Percentiles rank a stretch among this genome's conserved stretches.
phyloP scores from a whole-genome alignment of 2,113 vertebrate genomes.

The Dasyornis broadbenti region DNA sequence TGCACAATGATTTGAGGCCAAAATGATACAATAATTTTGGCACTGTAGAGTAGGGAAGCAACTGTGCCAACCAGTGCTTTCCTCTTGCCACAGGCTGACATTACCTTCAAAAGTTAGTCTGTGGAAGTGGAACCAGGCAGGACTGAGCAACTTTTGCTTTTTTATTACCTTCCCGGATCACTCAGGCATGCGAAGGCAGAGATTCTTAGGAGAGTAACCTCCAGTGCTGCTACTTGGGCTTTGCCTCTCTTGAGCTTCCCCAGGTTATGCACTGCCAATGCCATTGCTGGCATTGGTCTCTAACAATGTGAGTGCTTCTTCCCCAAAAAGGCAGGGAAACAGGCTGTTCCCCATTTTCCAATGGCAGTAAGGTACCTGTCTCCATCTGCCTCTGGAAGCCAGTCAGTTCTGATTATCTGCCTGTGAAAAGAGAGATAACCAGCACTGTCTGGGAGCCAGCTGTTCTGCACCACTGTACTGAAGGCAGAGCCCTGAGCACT shows the following conservation, averaged over 20 bases:
- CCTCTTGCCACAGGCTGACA: background rate
- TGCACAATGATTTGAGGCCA: background rate
- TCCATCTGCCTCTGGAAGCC: background rate
- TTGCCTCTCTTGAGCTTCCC: background rate
- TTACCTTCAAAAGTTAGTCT: background rate
- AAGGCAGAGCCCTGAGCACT: background rate
- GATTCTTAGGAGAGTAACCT: background rate
- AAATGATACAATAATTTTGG: background rate
- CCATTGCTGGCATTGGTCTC: background rate
- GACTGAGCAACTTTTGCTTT: background rate
- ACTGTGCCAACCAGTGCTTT: background rate
- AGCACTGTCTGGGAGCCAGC: background rate
- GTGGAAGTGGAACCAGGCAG: background rate
- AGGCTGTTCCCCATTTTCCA: background rate
- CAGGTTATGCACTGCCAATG: fast-evolving
- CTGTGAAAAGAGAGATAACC: background rate
- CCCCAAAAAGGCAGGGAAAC: background rate
- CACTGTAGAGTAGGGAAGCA: background rate
- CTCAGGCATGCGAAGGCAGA: background rate
- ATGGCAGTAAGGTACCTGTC: background rate
- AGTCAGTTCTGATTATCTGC: background rate
- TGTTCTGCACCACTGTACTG: fast-evolving
- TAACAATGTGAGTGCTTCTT: fast-evolving
- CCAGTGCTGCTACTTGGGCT: background rate
- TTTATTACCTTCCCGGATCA: background rate